These are phyloP conservation scores for Tyto alba DNA, from an alignment of 2,113 vertebrate genomes.

Conservation along the genomic window DNA sequence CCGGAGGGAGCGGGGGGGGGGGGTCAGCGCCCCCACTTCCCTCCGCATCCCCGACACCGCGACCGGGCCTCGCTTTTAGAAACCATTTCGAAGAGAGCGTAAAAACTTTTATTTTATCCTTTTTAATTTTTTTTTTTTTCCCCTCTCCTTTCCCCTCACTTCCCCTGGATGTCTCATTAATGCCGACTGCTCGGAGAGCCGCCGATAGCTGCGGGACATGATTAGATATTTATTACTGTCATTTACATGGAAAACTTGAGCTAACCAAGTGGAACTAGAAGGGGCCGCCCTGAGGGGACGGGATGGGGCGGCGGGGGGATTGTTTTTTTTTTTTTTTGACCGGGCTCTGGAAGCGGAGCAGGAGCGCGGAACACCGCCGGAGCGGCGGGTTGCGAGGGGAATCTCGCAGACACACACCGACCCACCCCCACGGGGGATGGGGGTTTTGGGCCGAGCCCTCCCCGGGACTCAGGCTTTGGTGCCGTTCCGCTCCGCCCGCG, in stretches of 20 bases:
- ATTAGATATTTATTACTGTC: slow-evolving; percentile 90
- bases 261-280: slow-evolving; percentile 75
- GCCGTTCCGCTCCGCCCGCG: not conserved
- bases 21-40: not conserved
- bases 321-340: not conserved
- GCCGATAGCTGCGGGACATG: slow-evolving; percentile 78
- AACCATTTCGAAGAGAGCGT: not conserved
- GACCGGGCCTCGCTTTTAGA: not conserved
- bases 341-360: not conserved
- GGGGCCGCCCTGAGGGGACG: slow-evolving; percentile 31
- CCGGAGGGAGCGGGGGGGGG: not conserved
- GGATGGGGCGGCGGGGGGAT: not conserved
- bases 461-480: not conserved
- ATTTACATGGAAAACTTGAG: slow-evolving; percentile 77
- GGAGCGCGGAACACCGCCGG: not conserved
- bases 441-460: not conserved
- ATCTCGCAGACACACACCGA: not conserved
- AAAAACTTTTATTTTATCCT: not conserved
- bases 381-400: not conserved
- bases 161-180: slow-evolving; percentile 60
- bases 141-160: not conserved
- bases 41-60: no score
- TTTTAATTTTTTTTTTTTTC: not conserved
- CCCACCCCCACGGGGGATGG: accelerated
- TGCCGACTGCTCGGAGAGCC: slow-evolving; percentile 52